Conservation (phyloP, 2,888 invertebrate species). For the Agrilus mali region DNA sequence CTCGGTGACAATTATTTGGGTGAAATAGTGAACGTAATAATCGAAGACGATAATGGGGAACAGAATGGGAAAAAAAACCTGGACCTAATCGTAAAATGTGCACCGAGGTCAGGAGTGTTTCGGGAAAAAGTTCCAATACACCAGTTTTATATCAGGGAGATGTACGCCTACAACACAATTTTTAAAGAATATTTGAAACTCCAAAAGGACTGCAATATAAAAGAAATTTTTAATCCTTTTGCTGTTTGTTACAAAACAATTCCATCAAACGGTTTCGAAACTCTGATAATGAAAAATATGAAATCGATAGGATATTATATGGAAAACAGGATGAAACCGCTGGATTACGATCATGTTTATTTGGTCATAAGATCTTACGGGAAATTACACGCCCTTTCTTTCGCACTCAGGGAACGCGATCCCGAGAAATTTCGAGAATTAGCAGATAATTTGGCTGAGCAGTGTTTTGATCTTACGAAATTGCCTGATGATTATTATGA, state of each 20-base stretch:
- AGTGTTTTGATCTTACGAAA: constrained; percentile 7
- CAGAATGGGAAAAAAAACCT: constrained; percentile 8
- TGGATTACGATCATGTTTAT: constrained; percentile 18
- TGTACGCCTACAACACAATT: constrained; percentile 19
- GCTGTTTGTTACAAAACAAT: constrained; percentile 11
- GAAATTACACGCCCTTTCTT: constrained; percentile 20
- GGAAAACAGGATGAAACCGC: constrained; percentile 8
- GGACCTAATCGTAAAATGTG: constrained; percentile 21
- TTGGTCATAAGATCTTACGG: constrained; percentile 19
- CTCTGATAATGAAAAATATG: constrained; percentile 17
- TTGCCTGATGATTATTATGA: neutral
- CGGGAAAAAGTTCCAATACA: constrained; percentile 15
- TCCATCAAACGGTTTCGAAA: constrained; percentile 12
- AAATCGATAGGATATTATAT: constrained; percentile 12
- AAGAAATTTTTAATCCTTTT: constrained; percentile 11
- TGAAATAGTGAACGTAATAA: constrained; percentile 14
- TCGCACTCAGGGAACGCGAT: constrained; percentile 16
- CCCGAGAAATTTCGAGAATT: constrained; percentile 15
- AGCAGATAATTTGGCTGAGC: constrained; percentile 8
- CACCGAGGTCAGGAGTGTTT: constrained; percentile 14
- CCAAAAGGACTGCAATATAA: constrained; percentile 13
- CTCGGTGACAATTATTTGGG: constrained; percentile 23
- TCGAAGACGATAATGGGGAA: constrained; percentile 7
- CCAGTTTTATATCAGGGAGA: constrained; percentile 19
- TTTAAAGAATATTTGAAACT: constrained; percentile 17